Evolutionary conservation across 2,797 vertebrate species (phyloP), one percentile per base, ranked within the genome.

Genomic region (Zenarchopterus dispar): DNA sequence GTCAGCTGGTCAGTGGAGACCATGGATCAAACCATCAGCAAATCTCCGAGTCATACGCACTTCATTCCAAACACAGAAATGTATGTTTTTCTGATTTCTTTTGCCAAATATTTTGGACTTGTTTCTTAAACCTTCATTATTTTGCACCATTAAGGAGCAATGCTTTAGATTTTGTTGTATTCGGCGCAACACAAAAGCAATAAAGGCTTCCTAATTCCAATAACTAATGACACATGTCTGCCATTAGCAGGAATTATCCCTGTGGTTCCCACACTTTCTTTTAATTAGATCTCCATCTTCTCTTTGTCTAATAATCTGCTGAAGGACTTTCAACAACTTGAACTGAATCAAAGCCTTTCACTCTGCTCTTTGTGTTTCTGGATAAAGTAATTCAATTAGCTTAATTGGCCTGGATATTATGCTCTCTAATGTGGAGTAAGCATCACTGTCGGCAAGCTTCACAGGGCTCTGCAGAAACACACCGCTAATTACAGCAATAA

Each of bases 371-470:
- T 81, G 77, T 86, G 77, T 90, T 79, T 82, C 81, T 67, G 85
- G 84, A 91, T 87, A 89, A 91, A 87, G 80, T 89, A 89, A 90
- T 92, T 92, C 85, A 92, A 89, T 91, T 91, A 90, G 87, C 79
- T 82, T 92, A 92, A 92, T 88, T 92, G 90, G 90, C 79, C 85
- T 87, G 80, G 80, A 89, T 89, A 89, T 89, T 91, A 88, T 81
- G 67, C 75, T 81, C 77, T 83, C 83, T 87, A 88, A 89, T 84
- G 85, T 82, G 69, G 85, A 84, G 82, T 81, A 77, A 83, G 82
- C 71, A 80, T 73, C 58, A 56, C 79, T 88, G 84, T 91, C 77
- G 83, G 90, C 89, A 91, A 89, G 89, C 88, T 90, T 92, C 84
- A 84, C 83, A 86, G 80, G 73, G 72, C 78, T 78, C 85, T 91